phyloP scores from a whole-genome alignment of 2,113 vertebrate species.

The Nycticorax nycticorax region DNA sequence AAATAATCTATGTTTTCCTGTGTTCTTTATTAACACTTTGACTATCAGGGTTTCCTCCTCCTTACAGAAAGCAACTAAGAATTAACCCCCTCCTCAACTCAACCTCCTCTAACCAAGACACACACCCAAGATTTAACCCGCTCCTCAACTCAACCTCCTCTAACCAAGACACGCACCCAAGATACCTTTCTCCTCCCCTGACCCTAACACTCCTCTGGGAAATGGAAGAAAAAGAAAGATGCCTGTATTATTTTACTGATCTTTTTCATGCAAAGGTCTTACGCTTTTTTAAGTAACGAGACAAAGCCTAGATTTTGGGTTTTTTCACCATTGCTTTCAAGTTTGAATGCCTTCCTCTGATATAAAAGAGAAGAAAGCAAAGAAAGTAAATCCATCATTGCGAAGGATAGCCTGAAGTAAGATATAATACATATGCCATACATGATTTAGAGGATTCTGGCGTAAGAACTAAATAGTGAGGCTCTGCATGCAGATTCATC shows the following conservation, averaged over 20 bases:
- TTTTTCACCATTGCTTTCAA: neutral
- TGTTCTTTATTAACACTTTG: neutral
- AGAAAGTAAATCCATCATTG: slow-evolving; percentile 14
- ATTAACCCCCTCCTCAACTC: rapidly evolving
- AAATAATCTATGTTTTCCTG: rapidly evolving
- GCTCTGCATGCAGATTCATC: slow-evolving; percentile 34
- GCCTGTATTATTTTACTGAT: neutral
- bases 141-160: neutral
- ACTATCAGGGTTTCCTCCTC: neutral
- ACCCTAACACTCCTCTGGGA: neutral
- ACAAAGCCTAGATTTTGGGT: neutral
- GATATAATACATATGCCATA: slow-evolving; percentile 44
- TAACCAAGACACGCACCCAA: neutral
- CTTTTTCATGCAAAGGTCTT: neutral
- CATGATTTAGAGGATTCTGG: slow-evolving; percentile 51
- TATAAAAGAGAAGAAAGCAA: neutral
- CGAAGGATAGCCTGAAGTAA: slow-evolving; percentile 26
- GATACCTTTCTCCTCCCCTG: neutral
- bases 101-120: no score
- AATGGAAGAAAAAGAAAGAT: neutral
- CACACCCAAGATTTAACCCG: neutral
- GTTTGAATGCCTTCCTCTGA: neutral
- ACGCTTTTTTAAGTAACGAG: neutral
- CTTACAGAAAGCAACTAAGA: neutral
- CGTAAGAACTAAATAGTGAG: neutral